phyloP scores from a whole-genome alignment of 1,140 invertebrate genomes.

The Agrilus planipennis region DNA sequence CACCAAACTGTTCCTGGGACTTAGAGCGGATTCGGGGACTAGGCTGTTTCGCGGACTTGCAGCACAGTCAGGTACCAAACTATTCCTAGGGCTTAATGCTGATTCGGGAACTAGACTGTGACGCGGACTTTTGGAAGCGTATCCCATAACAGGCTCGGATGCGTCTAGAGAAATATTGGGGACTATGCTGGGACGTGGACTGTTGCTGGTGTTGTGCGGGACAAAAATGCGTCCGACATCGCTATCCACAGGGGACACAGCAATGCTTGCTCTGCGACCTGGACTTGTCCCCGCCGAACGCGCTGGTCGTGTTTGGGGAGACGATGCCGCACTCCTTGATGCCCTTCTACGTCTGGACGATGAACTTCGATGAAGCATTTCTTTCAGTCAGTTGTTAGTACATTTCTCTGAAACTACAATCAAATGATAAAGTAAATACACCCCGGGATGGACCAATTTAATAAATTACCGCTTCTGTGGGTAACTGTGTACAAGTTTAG shows the following conservation, averaged over 20 bases:
- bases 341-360: slow-evolving; percentile 52
- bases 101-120: slow-evolving; percentile 40
- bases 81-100: slow-evolving; percentile 47
- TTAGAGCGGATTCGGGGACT: slow-evolving; percentile 33
- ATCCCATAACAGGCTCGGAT: slow-evolving; percentile 23
- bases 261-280: slow-evolving; percentile 37
- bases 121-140: slow-evolving; percentile 37
- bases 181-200: slow-evolving; percentile 47
- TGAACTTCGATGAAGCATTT: slow-evolving; percentile 54
- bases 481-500: too few relatives aligned
- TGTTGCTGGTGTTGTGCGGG: slow-evolving; percentile 44
- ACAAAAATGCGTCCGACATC: slow-evolving; percentile 30
- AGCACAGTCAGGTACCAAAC: slow-evolving; percentile 42
- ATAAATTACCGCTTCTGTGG: too few relatives aligned
- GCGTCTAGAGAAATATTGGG: slow-evolving; percentile 41
- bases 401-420: too few relatives aligned
- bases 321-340: slow-evolving; percentile 50
- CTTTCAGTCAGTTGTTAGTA: too few relatives aligned
- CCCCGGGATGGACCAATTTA: too few relatives aligned
- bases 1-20: slow-evolving; percentile 33
- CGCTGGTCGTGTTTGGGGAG: slow-evolving; percentile 41
- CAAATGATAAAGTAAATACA: too few relatives aligned
- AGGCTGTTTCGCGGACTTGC: slow-evolving; percentile 40
- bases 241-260: slow-evolving; percentile 35
- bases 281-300: slow-evolving; percentile 35